phyloP scores from a whole-genome alignment of 1,140 invertebrate species.

The Pseudomyrmex sp. region DNA sequence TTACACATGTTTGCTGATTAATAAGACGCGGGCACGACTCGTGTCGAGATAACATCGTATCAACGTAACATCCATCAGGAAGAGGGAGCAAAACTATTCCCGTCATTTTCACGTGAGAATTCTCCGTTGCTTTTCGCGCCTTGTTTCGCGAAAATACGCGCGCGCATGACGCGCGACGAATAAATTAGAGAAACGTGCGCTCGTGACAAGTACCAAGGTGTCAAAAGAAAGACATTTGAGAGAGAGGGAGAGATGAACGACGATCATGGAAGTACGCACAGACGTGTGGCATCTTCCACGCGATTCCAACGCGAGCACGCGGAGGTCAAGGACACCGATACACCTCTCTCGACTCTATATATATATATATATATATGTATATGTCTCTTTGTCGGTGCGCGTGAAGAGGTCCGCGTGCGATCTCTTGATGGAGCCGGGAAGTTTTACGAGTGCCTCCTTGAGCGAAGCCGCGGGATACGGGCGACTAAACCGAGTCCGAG shows the following conservation, averaged over 20 bases:
- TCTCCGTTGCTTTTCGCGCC: background rate
- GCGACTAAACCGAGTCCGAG: constrained; percentile 43
- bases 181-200: constrained; percentile 1
- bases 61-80: background rate
- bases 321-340: constrained; percentile 62
- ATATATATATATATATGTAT: too few relatives aligned
- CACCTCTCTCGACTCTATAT: constrained; percentile 21
- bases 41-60: constrained; percentile 20
- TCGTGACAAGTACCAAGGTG: background rate
- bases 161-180: background rate
- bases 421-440: constrained; percentile 60
- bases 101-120: constrained; percentile 2
- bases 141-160: background rate
- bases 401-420: constrained; percentile 11
- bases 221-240: background rate
- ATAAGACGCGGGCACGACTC: constrained; percentile 8
- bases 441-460: constrained; percentile 66
- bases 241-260: background rate
- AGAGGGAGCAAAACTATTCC: background rate
- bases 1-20: constrained; percentile 1
- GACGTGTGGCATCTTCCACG: background rate
- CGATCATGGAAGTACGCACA: constrained; percentile 1
- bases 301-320: background rate
- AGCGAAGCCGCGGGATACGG: constrained; percentile 41
- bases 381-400: constrained; percentile 27